Percentiles rank a stretch among this genome's conserved stretches.
phyloP scores from a whole-genome alignment of 2,888 invertebrate species.

The Clitarchus hookeri region DNA sequence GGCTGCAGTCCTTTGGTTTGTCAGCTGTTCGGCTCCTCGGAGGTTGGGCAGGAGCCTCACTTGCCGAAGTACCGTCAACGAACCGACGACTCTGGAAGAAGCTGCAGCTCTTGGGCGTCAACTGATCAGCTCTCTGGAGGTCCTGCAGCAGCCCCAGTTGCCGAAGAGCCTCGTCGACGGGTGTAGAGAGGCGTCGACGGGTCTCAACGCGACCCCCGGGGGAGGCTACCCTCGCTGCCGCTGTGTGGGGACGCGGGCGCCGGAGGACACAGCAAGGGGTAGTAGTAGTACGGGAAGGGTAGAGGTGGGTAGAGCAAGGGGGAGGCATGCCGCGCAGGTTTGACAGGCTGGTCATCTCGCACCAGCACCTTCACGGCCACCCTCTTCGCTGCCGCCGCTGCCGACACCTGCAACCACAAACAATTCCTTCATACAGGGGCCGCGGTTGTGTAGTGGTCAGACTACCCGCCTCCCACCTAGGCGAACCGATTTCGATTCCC shows the following conservation, averaged over 20 bases:
- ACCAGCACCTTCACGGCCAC: slow-evolving; percentile 93
- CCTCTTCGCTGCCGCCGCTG: slow-evolving; percentile 64
- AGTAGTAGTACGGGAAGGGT: slow-evolving; percentile 42
- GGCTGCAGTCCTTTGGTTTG: too few species aligned
- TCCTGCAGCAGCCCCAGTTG: too few species aligned
- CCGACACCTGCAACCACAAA: slow-evolving; percentile 61
- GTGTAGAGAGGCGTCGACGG: neutral
- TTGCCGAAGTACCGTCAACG: too few species aligned
- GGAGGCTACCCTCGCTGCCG: slow-evolving; percentile 10
- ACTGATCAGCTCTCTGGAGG: too few species aligned
- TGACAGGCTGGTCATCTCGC: slow-evolving; percentile 71
- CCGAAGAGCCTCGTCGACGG: neutral
- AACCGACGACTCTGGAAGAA: too few species aligned
- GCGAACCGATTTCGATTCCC: too few species aligned
- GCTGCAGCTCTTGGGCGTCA: too few species aligned
- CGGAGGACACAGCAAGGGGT: slow-evolving; percentile 41
- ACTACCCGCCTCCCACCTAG: too few species aligned
- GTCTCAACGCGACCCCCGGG: neutral
- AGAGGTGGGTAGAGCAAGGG: slow-evolving; percentile 35
- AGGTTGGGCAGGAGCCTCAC: too few species aligned
- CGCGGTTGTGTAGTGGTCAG: too few species aligned
- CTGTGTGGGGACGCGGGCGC: slow-evolving; percentile 34
- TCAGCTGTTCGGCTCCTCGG: too few species aligned
- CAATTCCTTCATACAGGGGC: neutral
- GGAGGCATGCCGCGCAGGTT: slow-evolving; percentile 5